Base-by-base conservation (phyloP, 2,113 vertebrate species). In the Orthonyx spaldingii region DNA sequence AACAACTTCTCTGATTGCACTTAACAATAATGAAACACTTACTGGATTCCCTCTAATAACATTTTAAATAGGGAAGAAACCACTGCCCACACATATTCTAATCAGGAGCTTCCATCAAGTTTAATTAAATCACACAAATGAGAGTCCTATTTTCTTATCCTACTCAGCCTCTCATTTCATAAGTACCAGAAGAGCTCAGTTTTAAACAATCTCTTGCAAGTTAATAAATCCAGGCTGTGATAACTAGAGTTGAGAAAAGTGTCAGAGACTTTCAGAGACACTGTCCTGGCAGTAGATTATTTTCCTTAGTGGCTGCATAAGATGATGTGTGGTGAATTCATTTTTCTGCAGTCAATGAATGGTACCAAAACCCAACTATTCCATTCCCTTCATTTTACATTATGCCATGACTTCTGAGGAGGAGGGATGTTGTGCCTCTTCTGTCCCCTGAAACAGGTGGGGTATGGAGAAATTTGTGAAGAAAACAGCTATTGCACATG, bases 91-190 rank as follows among this genome's bases (percentile, higher is more conserved):
- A 59, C 42, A 57, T 85, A 55, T 68, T 84, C 89, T 93, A 93
- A 91, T 89, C 69, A 82, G 44, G 39, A 91, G 19, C 55, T 91
- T 83, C 27, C 30, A 47, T 22, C 2, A 33, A 66, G 33, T 79
- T 94, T 81, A 88, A 93, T 87, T 91, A 85, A 95, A 72, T 84
- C 24, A 18, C 49, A 70, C 50, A 81, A 90, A 74, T 72, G 28
- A 91, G 60, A 81, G 16, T 66, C 64, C n/a, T 79, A 10, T 66
- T 94, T 53, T 91, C 74, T 60, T 90, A 50, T 19, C 21, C 35
- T 93, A 27, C 33, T 68, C 21, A 93, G 24, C 32, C 33, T 91
- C 10, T 3, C 17, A 13, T 24, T 83, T 60, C 56, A 83, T 47
- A 90, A 89, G 68, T 21, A 68, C 11, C 23, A 78, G 59, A 89